These are phyloP conservation scores for Drosophila percnosoma DNA, from an alignment of 2,888 invertebrate genomes.

Conservation along the genomic window DNA sequence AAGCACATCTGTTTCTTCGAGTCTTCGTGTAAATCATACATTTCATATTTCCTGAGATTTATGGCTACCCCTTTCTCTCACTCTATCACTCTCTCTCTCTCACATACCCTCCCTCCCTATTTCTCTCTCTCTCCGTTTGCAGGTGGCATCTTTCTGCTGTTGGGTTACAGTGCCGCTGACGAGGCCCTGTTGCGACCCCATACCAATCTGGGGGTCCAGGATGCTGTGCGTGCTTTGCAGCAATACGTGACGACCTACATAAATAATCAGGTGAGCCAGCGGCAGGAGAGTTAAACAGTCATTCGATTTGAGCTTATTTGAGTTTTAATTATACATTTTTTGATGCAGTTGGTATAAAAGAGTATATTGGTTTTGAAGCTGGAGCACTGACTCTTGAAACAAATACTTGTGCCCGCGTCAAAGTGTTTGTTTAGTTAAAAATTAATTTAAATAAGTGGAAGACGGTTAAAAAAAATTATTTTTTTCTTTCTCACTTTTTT, in stretches of 20 bases:
- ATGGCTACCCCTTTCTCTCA: conserved; percentile 35
- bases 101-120: not conserved
- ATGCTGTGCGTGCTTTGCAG: conserved; percentile 93
- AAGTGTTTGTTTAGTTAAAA: too few species aligned
- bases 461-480: not conserved
- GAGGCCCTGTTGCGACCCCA: conserved; percentile 92
- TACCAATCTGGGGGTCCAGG: conserved; percentile 93
- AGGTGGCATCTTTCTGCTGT: conserved; percentile 94
- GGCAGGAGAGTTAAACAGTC: conserved; percentile 6
- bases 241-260: conserved; percentile 90
- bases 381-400: not conserved
- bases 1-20: conserved; percentile 23
- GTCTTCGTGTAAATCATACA: conserved; percentile 59
- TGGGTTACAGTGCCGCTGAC: conserved; percentile 96
- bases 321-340: conserved; percentile 51
- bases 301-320: conserved; percentile 12
- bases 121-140: conserved; percentile 12
- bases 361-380: not conserved
- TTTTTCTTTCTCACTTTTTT: not conserved
- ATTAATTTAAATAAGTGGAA: too few species aligned
- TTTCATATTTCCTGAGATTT: conserved; percentile 59
- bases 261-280: conserved; percentile 88
- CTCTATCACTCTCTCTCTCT: not conserved
- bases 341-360: not conserved
- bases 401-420: not conserved